Evolutionary conservation across 2,888 invertebrate species (phyloP).

Genomic region (Ellobium chinense): DNA sequence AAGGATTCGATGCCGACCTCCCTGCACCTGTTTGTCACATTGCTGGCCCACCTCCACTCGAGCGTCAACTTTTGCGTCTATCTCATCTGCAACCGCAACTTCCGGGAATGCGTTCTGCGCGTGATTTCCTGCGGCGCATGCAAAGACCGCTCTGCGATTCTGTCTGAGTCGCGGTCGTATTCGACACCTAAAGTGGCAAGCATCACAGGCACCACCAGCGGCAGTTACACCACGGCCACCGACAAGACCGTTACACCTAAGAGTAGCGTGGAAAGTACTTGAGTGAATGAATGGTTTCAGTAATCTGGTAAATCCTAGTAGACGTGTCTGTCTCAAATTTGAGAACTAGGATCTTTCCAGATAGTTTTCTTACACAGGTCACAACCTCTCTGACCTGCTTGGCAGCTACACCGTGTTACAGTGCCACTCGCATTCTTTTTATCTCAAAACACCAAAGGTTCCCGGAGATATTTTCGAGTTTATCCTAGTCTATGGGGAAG

Average conservation of each 20-base stretch:
- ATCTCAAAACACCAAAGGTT: too few relatives aligned
- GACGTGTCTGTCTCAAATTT: too few relatives aligned
- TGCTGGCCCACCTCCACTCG: constrained; percentile 71
- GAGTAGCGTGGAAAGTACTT: constrained; percentile 1
- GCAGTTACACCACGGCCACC: constrained; percentile 20
- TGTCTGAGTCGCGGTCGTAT: constrained; percentile 22
- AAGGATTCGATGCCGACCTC: constrained; percentile 54
- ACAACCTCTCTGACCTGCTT: too few relatives aligned
- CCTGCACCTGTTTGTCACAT: constrained; percentile 68
- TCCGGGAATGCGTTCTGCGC: constrained; percentile 52
- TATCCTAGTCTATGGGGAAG: too few relatives aligned
- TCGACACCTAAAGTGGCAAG: neutral
- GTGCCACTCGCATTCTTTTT: too few relatives aligned
- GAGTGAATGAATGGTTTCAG: neutral
- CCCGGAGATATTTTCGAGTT: too few relatives aligned
- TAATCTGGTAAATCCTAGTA: too few relatives aligned
- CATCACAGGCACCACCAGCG: constrained; percentile 3
- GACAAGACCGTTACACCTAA: neutral
- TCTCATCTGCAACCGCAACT: constrained; percentile 62
- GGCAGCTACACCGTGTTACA: too few relatives aligned
- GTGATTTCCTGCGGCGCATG: constrained; percentile 43
- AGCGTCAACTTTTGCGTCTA: constrained; percentile 68
- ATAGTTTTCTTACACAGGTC: too few relatives aligned
- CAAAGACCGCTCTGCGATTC: neutral
- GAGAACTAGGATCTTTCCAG: too few relatives aligned